phyloP scores from a whole-genome alignment of 1,140 invertebrate genomes.

The Yoshiicerus persimilis region DNA sequence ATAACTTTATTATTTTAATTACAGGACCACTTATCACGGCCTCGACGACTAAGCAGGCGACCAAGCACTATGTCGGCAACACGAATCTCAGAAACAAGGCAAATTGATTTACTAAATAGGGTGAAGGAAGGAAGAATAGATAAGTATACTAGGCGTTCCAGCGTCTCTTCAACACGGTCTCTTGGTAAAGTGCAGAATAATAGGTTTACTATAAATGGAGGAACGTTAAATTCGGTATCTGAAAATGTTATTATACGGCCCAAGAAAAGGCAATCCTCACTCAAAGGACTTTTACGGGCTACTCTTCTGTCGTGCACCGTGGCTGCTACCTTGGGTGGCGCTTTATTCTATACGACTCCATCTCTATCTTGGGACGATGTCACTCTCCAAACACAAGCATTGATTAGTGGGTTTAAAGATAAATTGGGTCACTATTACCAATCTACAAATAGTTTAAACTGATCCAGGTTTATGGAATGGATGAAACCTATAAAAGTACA shows the following conservation, averaged over 20 bases:
- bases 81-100: background rate
- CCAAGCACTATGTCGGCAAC: background rate
- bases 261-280: background rate
- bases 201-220: background rate
- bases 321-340: background rate
- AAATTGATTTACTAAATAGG: background rate
- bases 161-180: background rate
- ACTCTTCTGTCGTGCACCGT: background rate
- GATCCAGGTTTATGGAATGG: background rate
- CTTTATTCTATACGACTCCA: background rate
- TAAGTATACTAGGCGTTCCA: background rate
- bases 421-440: background rate
- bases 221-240: background rate
- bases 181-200: background rate
- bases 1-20: background rate
- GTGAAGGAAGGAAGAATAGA: background rate
- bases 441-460: background rate
- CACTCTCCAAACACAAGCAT: background rate
- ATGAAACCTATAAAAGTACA: background rate
- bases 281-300: background rate
- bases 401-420: background rate
- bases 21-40: constrained; percentile 26
- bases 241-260: background rate
- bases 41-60: background rate
- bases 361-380: background rate